Base-by-base conservation (phyloP, 2,888 invertebrate species). In the Pseudococcus jackbeardsleyi region DNA sequence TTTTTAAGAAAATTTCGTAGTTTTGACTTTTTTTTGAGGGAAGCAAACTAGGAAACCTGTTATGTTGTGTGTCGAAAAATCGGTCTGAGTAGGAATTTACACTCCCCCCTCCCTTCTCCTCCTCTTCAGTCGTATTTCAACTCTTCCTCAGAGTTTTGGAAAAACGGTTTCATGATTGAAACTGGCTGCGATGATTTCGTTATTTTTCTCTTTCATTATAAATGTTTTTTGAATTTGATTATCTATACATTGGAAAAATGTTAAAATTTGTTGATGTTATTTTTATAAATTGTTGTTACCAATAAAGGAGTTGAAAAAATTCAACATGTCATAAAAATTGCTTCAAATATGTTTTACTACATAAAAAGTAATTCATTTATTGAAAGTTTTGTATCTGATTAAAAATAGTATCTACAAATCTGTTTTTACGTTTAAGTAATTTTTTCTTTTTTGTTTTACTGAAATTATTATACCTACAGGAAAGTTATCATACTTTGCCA, bases 251-350 rank as follows among this genome's bases (percentile, higher is more conserved):
- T 26, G 17, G 46, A 46, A 26, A 82, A 82, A 64, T 19, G 46
- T 82, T n/a, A 46, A 82, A 82, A 72, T 82, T 82, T 82, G 46
- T 82, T 82, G 39, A 79, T 79, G 79, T 82, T 82, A 46, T 82
- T 82, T 82, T 82, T 82, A 46, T 82, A 82, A 82, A 26, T n/a
- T 46, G 42, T 82, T 46, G 79, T 82, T 82, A 82, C 39, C 42
- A 42, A 19, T 79, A 11, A 79, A 9, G 15, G 79, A 19, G 72
- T 79, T 79, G 19, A 79, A 46, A 39, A 19, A 11, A 46, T 79
- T 79, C n/a, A n/a, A n/a, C 12, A 42, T 39, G 39, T n/a, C 19
- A n/a, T 39, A 46, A n/a, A 5, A 33, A 17, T 72, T 12, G 72
- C 72, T 72, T 72, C n/a, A n/a, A n/a, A n/a, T 11, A 72, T 72